A percentile compares a stretch with the other conserved stretches of the same genome.
phyloP scores from a whole-genome alignment of 2,113 vertebrate species.

The Pleuronectes platessa region DNA sequence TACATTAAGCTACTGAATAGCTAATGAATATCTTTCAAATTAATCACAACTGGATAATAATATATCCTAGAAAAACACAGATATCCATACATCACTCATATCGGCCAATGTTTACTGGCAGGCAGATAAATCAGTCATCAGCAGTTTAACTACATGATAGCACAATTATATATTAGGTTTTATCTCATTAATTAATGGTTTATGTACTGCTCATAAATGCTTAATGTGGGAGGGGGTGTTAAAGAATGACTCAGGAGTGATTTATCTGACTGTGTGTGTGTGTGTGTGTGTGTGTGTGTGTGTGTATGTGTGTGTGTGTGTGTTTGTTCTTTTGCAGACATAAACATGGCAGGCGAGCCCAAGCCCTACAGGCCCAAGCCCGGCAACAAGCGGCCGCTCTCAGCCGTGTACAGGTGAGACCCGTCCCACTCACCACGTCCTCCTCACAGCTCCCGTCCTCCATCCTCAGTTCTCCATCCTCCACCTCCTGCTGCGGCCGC shows the following conservation, averaged over 20 bases:
- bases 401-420: conserved; percentile 90
- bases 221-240: background rate
- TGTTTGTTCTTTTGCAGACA: conserved; percentile 83
- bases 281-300: conserved; percentile 33
- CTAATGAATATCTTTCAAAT: too few relatives aligned
- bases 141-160: background rate
- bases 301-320: conserved; percentile 27
- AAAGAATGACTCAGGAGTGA: background rate
- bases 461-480: background rate
- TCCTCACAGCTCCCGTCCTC: conserved; percentile 25
- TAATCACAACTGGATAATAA: too few relatives aligned
- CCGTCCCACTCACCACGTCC: background rate
- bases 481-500: background rate
- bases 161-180: background rate
- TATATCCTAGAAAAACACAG: too few relatives aligned
- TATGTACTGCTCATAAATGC: background rate
- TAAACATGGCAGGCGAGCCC: conserved; percentile 99
- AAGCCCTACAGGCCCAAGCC: conserved; percentile 98
- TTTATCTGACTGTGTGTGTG: conserved; percentile 11
- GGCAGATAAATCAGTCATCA: background rate
- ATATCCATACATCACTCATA: too few relatives aligned
- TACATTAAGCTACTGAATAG: too few relatives aligned
- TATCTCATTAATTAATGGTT: background rate
- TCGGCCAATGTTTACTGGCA: too few relatives aligned
- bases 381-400: conserved; percentile 92